These are phyloP conservation scores for Lagodon rhomboides DNA, from an alignment of 2,797 vertebrate species.

Conservation along the genomic window DNA sequence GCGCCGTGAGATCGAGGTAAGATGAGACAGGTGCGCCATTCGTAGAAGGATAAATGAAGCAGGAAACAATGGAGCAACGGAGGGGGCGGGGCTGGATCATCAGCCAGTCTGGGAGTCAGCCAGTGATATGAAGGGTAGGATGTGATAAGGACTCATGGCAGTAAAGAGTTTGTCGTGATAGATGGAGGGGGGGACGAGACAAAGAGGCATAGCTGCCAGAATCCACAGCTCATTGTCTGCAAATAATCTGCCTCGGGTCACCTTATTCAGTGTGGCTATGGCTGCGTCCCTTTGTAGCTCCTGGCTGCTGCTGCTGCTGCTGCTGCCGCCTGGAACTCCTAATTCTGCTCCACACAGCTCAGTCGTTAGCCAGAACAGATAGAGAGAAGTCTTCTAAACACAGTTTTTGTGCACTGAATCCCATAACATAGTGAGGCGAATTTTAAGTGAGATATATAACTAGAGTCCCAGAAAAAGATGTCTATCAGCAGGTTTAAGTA, in stretches of 20 bases:
- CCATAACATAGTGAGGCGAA: neutral
- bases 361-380: neutral
- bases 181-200: conserved; percentile 8
- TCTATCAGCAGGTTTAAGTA: neutral
- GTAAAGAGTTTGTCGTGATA: conserved; percentile 40
- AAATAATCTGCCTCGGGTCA: conserved; percentile 64
- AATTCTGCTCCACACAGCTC: conserved; percentile 7
- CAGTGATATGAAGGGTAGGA: conserved; percentile 26
- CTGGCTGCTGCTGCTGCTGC: conserved; percentile 24
- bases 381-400: neutral
- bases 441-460: neutral
- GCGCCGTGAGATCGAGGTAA: conserved; percentile 17
- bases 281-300: conserved; percentile 9
- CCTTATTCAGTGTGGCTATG: conserved; percentile 27
- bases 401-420: neutral
- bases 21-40: conserved; percentile 41
- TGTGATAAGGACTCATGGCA: conserved; percentile 45
- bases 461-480: neutral
- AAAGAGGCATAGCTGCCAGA: conserved; percentile 47
- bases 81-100: conserved; percentile 29
- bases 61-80: conserved; percentile 25
- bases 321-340: conserved; percentile 10
- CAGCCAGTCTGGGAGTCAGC: conserved; percentile 35
- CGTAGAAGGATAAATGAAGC: conserved; percentile 39
- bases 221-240: conserved; percentile 60